phyloP scores from a whole-genome alignment of 2,113 vertebrate genomes.

The Mastomys natalensis region DNA sequence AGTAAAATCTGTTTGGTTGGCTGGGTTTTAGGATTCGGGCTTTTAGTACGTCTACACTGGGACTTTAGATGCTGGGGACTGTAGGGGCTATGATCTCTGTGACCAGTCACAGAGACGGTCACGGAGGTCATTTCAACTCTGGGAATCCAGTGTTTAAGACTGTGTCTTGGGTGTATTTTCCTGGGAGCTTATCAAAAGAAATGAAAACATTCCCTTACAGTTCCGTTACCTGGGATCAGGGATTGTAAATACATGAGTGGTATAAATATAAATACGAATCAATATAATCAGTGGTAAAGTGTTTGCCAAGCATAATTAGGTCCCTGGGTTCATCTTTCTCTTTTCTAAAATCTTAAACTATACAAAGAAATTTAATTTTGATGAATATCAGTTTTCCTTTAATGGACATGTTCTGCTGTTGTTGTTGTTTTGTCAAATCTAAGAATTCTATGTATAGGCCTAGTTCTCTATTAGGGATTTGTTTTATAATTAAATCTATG shows the following conservation, averaged over 20 bases:
- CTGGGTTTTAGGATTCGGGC: too few relatives aligned
- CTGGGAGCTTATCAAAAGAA: neutral
- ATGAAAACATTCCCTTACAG: too few relatives aligned
- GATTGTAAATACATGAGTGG: too few relatives aligned
- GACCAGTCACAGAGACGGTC: neutral
- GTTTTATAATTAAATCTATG: neutral
- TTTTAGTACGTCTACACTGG: too few relatives aligned
- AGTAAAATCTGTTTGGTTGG: too few relatives aligned
- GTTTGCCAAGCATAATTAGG: too few relatives aligned
- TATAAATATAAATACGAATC: neutral
- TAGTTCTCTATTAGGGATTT: neutral
- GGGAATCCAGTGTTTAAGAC: neutral
- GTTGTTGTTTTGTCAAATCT: neutral
- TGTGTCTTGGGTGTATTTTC: neutral
- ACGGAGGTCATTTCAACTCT: neutral
- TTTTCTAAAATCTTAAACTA: neutral
- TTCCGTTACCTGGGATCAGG: neutral
- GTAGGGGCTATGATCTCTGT: neutral
- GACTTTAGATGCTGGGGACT: too few relatives aligned
- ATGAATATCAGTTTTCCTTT: neutral
- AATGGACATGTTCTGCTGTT: neutral
- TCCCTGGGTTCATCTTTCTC: too few relatives aligned
- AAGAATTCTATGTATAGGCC: neutral
- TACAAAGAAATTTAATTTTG: neutral
- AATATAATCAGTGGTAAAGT: neutral